Percentiles rank a stretch among this genome's conserved stretches.
These are phyloP conservation scores for Carposina sasakii DNA, from an alignment of 1,140 invertebrate genomes.

Conservation along the genomic window DNA sequence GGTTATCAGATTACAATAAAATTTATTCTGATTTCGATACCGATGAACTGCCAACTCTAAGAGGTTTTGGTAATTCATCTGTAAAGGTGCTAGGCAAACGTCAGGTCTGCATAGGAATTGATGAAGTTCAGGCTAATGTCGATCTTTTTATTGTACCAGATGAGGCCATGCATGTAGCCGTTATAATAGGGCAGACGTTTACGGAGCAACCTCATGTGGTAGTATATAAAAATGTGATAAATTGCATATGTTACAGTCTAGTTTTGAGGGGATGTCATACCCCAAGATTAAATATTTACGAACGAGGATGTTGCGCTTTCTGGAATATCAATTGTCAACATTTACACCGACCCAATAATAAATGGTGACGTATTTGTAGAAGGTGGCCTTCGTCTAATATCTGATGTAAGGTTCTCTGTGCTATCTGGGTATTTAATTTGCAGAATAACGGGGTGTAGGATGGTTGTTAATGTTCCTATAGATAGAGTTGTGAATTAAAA, in stretches of 20 bases:
- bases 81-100: background rate
- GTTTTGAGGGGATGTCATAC: too few species aligned
- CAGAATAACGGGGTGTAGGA: background rate
- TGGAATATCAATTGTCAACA: background rate
- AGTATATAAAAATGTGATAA: background rate
- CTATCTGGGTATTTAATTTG: background rate
- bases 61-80: constrained; percentile 1
- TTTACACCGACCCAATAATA: background rate
- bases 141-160: background rate
- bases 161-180: background rate
- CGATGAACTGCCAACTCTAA: background rate
- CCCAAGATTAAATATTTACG: background rate
- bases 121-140: background rate
- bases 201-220: constrained; percentile 11
- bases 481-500: background rate
- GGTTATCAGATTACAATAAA: background rate
- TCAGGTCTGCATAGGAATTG: background rate
- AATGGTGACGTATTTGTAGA: constrained; percentile 6
- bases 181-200: constrained; percentile 9
- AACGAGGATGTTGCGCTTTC: background rate
- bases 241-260: background rate
- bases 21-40: background rate
- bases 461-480: background rate
- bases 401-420: background rate
- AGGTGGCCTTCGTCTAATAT: background rate